A percentile compares a stretch with the other conserved stretches of the same genome.
Conservation (phyloP, 2,797 vertebrate species). For the Xiphorhynchus erythropygius region DNA sequence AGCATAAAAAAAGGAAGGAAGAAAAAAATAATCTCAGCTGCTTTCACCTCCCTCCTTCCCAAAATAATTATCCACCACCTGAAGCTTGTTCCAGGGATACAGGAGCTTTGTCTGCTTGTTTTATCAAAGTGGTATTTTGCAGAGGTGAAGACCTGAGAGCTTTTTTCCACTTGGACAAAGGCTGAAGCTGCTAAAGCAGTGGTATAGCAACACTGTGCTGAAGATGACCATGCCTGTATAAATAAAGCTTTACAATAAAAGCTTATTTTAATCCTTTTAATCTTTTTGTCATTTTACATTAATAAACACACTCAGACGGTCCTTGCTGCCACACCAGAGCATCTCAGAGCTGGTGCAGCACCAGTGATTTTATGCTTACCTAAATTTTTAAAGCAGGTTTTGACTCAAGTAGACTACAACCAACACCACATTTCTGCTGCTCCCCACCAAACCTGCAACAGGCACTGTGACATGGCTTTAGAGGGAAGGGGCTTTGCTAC, state of each 20-base stretch:
- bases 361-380: not conserved
- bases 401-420: not conserved
- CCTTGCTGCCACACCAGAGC: not conserved
- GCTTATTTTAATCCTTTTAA: not conserved
- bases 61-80: not conserved
- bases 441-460: not conserved
- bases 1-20: not conserved
- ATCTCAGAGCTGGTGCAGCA: fast-evolving
- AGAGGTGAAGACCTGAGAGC: fast-evolving
- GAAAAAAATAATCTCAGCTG: not conserved
- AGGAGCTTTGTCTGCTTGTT: not conserved
- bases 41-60: not conserved
- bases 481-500: not conserved
- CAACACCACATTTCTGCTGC: not conserved
- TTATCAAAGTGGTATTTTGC: not conserved
- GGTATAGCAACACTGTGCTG: not conserved
- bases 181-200: not conserved
- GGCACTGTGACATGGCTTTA: not conserved
- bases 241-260: not conserved
- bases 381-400: not conserved
- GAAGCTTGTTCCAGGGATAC: not conserved
- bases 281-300: not conserved
- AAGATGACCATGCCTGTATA: not conserved
- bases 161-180: not conserved
- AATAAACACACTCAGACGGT: not conserved